Percentiles rank a stretch among this genome's conserved stretches.
phyloP scores from a whole-genome alignment of 92 coral and sea anemone genomes.

The Plumapathes pennacea region DNA sequence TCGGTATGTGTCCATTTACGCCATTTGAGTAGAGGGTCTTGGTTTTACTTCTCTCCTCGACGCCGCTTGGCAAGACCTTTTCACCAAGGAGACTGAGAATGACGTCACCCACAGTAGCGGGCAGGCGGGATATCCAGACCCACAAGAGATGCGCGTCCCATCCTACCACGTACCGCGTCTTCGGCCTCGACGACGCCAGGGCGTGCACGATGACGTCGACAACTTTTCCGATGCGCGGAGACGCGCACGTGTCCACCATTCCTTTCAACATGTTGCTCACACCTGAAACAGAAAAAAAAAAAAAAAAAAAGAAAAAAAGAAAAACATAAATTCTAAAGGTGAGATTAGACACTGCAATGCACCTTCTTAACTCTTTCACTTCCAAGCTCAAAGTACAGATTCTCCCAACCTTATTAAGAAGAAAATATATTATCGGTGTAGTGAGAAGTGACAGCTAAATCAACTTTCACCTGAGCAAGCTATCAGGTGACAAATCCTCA shows the following conservation, averaged over 20 bases:
- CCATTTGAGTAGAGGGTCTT: no score
- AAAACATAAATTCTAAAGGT: neutral
- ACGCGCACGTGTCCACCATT: constrained; percentile 81
- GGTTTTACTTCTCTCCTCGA: constrained; percentile 1
- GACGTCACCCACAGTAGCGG: constrained; percentile 70
- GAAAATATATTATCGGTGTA: no score
- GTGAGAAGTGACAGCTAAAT: no score
- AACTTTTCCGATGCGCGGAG: constrained; percentile 72
- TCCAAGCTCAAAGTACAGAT: no score
- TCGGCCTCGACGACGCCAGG: constrained; percentile 77
- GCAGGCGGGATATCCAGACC: constrained; percentile 90
- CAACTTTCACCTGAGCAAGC: no score
- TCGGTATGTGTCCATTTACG: no score
- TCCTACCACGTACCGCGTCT: constrained; percentile 82
- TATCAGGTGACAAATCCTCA: no score
- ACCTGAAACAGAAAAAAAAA: constrained; percentile 35
- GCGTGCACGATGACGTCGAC: constrained; percentile 74
- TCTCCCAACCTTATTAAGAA: no score
- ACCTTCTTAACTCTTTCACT: no score
- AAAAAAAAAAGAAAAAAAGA: neutral
- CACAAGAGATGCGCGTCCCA: constrained; percentile 85
- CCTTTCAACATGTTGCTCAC: constrained; percentile 71
- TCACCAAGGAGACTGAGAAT: constrained; percentile 60
- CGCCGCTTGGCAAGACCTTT: constrained; percentile 50
- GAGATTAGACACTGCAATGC: neutral